phyloP scores from a whole-genome alignment of 1,140 invertebrate genomes.

The Lethrus apterus region DNA sequence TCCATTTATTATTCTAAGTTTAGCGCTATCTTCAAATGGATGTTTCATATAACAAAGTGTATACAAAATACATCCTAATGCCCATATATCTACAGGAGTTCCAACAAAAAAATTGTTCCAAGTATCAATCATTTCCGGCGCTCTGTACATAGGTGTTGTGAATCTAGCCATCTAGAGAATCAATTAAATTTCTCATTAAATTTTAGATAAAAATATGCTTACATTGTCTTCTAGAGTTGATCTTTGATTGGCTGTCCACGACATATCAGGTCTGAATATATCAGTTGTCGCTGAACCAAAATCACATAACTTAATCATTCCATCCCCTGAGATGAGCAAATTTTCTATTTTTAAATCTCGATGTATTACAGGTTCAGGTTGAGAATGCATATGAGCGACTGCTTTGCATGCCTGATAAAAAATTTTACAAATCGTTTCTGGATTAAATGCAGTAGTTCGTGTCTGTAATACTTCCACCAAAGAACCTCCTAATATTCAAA shows the following conservation, averaged over 20 bases:
- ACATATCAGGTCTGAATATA: conserved; percentile 71
- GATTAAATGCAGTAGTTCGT: conserved; percentile 55
- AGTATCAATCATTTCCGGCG: conserved; percentile 96
- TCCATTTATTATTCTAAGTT: conserved; percentile 92
- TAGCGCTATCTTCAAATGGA: conserved; percentile 96
- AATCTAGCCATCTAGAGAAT: conserved; percentile 54
- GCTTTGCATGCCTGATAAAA: conserved; percentile 88
- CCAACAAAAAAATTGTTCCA: conserved; percentile 95
- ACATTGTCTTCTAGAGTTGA: conserved; percentile 92
- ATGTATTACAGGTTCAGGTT: conserved; percentile 83
- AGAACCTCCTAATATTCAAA: conserved; percentile 57
- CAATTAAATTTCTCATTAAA: not conserved
- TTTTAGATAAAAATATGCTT: conserved; percentile 28
- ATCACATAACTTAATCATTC: conserved; percentile 93
- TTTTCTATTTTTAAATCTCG: conserved; percentile 84
- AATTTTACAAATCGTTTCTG: conserved; percentile 73
- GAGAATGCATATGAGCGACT: conserved; percentile 88
- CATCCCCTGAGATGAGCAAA: conserved; percentile 64
- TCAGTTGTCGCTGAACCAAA: conserved; percentile 94
- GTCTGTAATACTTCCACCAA: conserved; percentile 72
- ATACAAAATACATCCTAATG: conserved; percentile 92
- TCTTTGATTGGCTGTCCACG: conserved; percentile 88
- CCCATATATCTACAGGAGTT: conserved; percentile 88
- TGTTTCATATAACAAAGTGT: conserved; percentile 88
- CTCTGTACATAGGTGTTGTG: conserved; percentile 83